These are phyloP conservation scores for Blastobasis adustella DNA, from an alignment of 2,888 invertebrate species.

Conservation along the genomic window DNA sequence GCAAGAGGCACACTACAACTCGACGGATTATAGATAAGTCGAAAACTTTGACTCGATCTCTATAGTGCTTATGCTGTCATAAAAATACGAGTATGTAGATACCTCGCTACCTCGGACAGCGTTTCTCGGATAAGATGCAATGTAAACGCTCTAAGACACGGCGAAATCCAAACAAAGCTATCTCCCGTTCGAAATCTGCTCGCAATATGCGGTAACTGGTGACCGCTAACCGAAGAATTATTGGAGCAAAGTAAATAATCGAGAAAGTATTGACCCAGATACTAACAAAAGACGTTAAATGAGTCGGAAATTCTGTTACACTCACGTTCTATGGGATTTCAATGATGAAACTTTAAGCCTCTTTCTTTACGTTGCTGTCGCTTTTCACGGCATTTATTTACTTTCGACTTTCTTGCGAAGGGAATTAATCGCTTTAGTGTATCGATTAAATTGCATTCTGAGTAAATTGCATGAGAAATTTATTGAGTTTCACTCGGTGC, in stretches of 20 bases:
- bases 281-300: constrained; percentile 1
- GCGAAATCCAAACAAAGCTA: constrained; percentile 29
- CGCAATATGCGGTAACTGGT: constrained; percentile 26
- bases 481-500: too few relatives aligned
- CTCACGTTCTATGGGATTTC: not conserved
- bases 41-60: too few relatives aligned
- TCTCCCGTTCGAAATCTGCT: constrained; percentile 21
- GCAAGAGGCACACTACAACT: too few relatives aligned
- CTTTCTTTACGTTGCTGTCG: too few relatives aligned
- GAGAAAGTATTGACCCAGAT: constrained; percentile 10
- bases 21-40: too few relatives aligned
- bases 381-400: not conserved
- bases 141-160: not conserved
- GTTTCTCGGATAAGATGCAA: too few relatives aligned
- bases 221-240: constrained; percentile 5
- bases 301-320: not conserved
- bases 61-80: too few relatives aligned
- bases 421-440: too few relatives aligned
- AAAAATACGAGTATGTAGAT: too few relatives aligned
- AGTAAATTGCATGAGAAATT: not conserved
- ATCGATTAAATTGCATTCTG: not conserved
- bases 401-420: not conserved
- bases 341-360: not conserved
- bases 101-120: too few relatives aligned
- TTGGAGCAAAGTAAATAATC: constrained; percentile 6